Conservation (phyloP, 2,113 vertebrate species). For the Varanus komodoensis region DNA sequence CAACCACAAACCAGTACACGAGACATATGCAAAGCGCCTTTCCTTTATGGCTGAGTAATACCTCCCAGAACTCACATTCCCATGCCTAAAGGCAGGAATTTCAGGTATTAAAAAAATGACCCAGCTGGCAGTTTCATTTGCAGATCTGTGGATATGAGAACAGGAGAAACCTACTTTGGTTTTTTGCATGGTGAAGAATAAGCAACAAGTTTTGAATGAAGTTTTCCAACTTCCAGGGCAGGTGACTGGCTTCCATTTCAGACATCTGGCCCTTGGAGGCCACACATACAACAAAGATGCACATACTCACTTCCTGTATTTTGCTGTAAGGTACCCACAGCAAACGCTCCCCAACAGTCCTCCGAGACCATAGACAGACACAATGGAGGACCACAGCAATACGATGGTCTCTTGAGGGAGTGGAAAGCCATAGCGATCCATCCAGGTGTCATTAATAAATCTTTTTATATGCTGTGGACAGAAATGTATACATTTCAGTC, state of each 20-base stretch:
- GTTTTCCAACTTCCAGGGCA: background rate
- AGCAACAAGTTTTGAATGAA: background rate
- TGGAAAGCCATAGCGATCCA: slow-evolving; percentile 69
- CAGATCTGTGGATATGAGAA: background rate
- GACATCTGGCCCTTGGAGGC: background rate
- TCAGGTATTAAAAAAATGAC: background rate
- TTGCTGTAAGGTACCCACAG: slow-evolving; percentile 79
- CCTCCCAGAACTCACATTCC: no score
- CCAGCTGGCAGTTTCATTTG: background rate
- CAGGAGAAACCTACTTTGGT: background rate
- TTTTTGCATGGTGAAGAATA: background rate
- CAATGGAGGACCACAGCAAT: slow-evolving; percentile 83
- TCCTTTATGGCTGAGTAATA: background rate
- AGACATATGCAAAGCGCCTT: background rate
- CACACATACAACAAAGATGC: background rate
- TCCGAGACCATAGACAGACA: slow-evolving; percentile 81
- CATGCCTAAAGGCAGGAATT: background rate
- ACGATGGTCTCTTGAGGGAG: slow-evolving; percentile 72
- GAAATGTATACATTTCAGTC: background rate
- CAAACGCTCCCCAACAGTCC: slow-evolving; percentile 78
- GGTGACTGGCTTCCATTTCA: background rate
- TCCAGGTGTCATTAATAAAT: slow-evolving; percentile 89
- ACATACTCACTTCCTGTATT: slow-evolving; percentile 78
- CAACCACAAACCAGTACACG: no score
- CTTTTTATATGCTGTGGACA: slow-evolving; percentile 82